Base-by-base conservation (phyloP, 2,797 vertebrate species). In the Hoplostethus mediterraneus region DNA sequence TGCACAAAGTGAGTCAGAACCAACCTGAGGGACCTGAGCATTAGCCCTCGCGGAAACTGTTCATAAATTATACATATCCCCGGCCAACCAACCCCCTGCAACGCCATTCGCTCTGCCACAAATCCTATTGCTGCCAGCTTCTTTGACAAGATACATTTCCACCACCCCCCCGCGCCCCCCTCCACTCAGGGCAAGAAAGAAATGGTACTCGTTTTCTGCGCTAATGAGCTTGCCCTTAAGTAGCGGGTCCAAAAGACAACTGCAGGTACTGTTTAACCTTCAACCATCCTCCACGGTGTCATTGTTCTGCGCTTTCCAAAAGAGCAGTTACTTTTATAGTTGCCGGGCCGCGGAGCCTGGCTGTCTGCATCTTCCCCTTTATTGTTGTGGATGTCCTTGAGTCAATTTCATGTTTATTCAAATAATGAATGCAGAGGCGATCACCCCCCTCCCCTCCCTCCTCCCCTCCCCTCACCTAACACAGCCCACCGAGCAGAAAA, bases 201-300 rank as follows among this genome's bases (percentile, higher is more conserved):
- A 10, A 44, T 66, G 66, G 47, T 44, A 52, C 67, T 56, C 58
- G 69, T 51, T 52, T 67, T 36, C 59, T 75, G 53, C 57, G 58
- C 70, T 88, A 82, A 89, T 84, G 74, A 89, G 67, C 78, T 77
- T 59, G 54, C 57, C 70, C 77, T 75, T 57, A 70, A 74, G 78
- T 69, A 72, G 58, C 1, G 59, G 60, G 54, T 54, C 67, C 70
- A 73, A 58, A 33, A 80, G 63, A 56, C 48, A 61, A 76, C 60
- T 74, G 53, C 53, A 71, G 75, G 56, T 71, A 42, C 66, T 56
- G 66, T 73, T 75, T 73, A 80, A 82, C 78, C 66, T 68, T 75
- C 63, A 79, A 49, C 47, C 57, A 30, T 60, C 48, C 67, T 78
- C 21, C 13, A 36, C 52, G 38, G 65, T 58, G 54, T 58, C 54